Percentiles rank a stretch among this genome's conserved stretches.
phyloP scores from a whole-genome alignment of 92 coral and sea anemone genomes.

The Diadumene lineata region DNA sequence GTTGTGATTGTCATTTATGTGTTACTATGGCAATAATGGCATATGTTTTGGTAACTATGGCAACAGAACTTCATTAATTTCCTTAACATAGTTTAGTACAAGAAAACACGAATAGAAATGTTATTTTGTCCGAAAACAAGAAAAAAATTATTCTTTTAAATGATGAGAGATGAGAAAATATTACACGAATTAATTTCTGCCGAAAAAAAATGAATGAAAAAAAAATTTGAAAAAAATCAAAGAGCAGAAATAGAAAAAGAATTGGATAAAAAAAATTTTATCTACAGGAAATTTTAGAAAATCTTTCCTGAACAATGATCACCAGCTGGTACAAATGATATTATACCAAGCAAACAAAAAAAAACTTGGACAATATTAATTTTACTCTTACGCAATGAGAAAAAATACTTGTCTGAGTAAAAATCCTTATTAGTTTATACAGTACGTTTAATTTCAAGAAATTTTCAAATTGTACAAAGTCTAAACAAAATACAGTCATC shows the following conservation, averaged over 20 bases:
- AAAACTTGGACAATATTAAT: too few species aligned
- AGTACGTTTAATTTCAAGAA: background rate
- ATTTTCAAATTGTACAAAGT: constrained; percentile 6
- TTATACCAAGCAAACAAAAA: too few species aligned
- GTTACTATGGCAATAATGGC: background rate
- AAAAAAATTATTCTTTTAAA: constrained; percentile 28
- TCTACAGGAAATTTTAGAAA: constrained; percentile 19
- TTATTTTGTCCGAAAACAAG: constrained; percentile 9
- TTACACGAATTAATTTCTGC: constrained; percentile 18
- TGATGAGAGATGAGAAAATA: constrained; percentile 17
- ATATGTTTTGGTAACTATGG: background rate
- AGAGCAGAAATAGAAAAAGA: background rate
- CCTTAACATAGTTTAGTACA: background rate
- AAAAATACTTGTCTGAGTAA: background rate
- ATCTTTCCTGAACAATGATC: background rate
- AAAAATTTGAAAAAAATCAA: background rate
- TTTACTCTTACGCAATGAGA: background rate
- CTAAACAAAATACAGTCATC: background rate
- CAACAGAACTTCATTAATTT: background rate
- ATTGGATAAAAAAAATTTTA: constrained; percentile 7
- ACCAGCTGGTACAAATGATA: too few species aligned
- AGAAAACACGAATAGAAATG: constrained; percentile 8
- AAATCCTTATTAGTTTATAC: constrained; percentile 9
- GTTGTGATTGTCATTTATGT: background rate
- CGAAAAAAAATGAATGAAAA: too few species aligned